Percentiles rank a stretch among this genome's conserved stretches.
Conservation (phyloP, 2,888 invertebrate species). For the Hoplodrina blanda region DNA sequence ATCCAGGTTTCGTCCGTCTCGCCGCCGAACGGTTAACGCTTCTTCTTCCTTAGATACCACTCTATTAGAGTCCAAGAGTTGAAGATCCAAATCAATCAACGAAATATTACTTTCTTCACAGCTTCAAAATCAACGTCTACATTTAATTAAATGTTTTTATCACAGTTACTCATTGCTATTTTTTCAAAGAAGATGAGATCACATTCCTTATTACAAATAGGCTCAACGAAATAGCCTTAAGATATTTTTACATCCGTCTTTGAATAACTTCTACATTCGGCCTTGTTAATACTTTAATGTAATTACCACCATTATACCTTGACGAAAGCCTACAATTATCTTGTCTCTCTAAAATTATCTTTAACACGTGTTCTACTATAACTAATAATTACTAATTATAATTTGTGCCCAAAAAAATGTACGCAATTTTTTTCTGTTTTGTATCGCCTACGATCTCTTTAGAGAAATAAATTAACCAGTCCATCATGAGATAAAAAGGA, state of each 20-base stretch:
- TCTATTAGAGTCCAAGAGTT: too few species aligned
- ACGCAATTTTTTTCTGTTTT: conserved; percentile 33
- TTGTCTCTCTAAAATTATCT: conserved; percentile 70
- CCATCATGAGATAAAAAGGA: background rate
- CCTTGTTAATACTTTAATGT: conserved; percentile 71
- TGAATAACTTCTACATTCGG: conserved; percentile 52
- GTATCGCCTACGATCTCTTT: conserved; percentile 17
- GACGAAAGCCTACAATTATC: conserved; percentile 75
- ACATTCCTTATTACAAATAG: conserved; percentile 26
- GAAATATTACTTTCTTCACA: conserved; percentile 13
- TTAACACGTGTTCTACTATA: conserved; percentile 62
- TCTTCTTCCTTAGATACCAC: too few species aligned
- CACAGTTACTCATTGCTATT: conserved; percentile 30
- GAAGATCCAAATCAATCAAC: background rate
- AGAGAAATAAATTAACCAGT: conserved; percentile 15
- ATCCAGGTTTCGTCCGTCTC: background rate
- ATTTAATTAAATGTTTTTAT: conserved; percentile 7
- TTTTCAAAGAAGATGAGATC: conserved; percentile 24
- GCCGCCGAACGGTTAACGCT: background rate
- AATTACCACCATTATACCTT: conserved; percentile 67
- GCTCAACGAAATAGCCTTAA: conserved; percentile 36
- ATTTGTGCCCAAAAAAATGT: conserved; percentile 46
- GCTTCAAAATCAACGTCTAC: background rate
- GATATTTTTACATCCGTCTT: conserved; percentile 59
- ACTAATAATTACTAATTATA: conserved; percentile 62